phyloP scores from a whole-genome alignment of 2,797 vertebrate species.

The Amblyraja radiata region DNA sequence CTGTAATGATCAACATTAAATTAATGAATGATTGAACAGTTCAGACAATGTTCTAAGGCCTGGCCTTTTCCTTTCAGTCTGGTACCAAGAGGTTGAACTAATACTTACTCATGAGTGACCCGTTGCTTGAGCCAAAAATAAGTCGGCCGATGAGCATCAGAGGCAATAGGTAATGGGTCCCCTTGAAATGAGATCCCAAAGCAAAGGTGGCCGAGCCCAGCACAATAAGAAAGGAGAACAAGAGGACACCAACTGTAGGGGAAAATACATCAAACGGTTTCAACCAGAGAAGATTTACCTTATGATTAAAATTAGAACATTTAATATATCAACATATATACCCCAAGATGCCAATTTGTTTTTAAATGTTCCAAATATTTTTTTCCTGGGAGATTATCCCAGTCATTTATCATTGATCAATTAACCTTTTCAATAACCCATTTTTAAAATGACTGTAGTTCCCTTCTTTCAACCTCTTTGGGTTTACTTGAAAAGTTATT shows the following conservation, averaged over 20 bases:
- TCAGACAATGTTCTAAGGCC: neutral
- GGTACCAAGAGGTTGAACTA: neutral
- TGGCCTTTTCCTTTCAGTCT: neutral
- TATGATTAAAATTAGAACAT: neutral
- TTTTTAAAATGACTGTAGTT: neutral
- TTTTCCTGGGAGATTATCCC: neutral
- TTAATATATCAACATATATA: neutral
- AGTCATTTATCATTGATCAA: neutral
- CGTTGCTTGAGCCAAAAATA: conserved; percentile 72
- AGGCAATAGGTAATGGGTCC: conserved; percentile 65
- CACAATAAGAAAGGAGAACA: conserved; percentile 72
- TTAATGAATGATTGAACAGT: neutral
- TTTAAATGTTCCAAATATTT: neutral
- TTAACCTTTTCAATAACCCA: neutral
- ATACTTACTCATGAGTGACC: conserved; percentile 68
- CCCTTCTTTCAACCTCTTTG: neutral
- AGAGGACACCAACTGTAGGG: conserved; percentile 65
- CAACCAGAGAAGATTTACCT: neutral
- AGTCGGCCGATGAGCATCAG: conserved; percentile 72
- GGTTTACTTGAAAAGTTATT: neutral
- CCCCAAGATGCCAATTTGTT: neutral
- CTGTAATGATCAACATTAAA: too few relatives aligned
- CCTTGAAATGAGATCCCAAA: conserved; percentile 73
- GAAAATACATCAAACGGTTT: neutral
- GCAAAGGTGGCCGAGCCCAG: conserved; percentile 71